Evolutionary conservation across 2,113 vertebrate genomes (phyloP), one percentile per base, ranked within the genome.

Genomic region (Larimichthys polyactis): DNA sequence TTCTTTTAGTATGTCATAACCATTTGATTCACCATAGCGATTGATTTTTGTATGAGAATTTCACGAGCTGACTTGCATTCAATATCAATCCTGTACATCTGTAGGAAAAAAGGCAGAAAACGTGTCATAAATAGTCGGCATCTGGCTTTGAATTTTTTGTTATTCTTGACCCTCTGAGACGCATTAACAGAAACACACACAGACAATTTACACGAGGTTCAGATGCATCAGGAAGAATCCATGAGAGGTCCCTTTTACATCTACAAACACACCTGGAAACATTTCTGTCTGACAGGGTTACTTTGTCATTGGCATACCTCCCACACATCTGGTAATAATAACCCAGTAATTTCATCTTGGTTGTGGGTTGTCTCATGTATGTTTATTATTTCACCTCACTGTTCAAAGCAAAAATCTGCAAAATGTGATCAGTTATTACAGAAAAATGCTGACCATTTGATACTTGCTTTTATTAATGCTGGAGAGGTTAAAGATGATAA

Each of bases 221-320:
- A 66, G 32, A 8, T 40, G 15, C 22, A 22, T n/a, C n/a, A 46
- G 27, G 27, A 64, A 48, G 29, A 52, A 64, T 58, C 46, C 64
- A 29, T 58, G 44, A 58, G 40, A 70, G 16, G 15, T 68, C 71
- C 71, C 51, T 46, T 60, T 79, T 72, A 65, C 63, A 69, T 64
- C 29, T 46, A 14, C 63, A 81, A 78, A 58, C 62, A 65, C 78
- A 84, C 58, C 54, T 75, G 79, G 71, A 79, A 72, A 58, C 60
- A 24, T 46, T 76, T 70, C 44, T 70, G 43, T 43, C 16, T 29
- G 76, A 79, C 76, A 76, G 60, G 49, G 48, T 72, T n/a, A 36
- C 60, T 60, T 48, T 51, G 29, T 76, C 71, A 40, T 24, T 51
- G 22, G 46, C 19, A 40, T 49, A 27, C 75, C 70, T 74, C 70